Base-by-base conservation (phyloP, 2,797 vertebrate genomes). In the Acanthurus lineatus region DNA sequence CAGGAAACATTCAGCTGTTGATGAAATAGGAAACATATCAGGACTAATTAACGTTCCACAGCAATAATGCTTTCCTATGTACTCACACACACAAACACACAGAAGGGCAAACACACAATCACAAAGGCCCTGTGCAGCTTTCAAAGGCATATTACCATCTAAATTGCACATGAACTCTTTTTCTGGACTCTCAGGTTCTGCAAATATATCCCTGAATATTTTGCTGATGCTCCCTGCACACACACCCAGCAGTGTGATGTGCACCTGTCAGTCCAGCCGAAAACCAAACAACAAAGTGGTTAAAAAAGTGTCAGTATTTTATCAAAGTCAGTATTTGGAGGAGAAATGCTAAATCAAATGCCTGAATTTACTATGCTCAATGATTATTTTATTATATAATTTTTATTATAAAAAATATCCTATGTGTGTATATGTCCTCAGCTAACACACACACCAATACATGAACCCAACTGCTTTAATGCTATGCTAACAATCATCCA, bases 11-110 rank as follows among this genome's bases (percentile, higher is more conserved):
- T 88, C 49, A 69, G 64, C 71, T 88, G 81, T 82, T 79, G 87
- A 86, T 88, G 85, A 92, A 94, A 94, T 72, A 48, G 86, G 79
- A 94, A 92, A 90, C 88, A 81, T 86, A 92, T 93, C 88, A 89
- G 74, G 74, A 70, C 86, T 90, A 93, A 94, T 93, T 91, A 92
- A 90, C 35, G 44, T 82, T 88, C 42, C 38, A 14, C 51, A 61
- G 67, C 58, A 73, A 69, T 65, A 38, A 63, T 59, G 72, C 74
- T 75, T 79, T 77, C 60, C 47, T 47, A 14, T 22, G 19, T 17
- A 49, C 49, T 7, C 17, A 19, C 42, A 60, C 35, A 9, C 49
- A 52, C 70, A 44, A 44, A 67, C 32, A 28, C 35, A 53, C 40
- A 38, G 25, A 54, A 38, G 44, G 19, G 9, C 14, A 7, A 56